Percentiles rank a stretch among this genome's conserved stretches.
These are phyloP conservation scores for Saimiri boliviensis DNA, from an alignment of 2,113 vertebrate species.

Conservation along the genomic window DNA sequence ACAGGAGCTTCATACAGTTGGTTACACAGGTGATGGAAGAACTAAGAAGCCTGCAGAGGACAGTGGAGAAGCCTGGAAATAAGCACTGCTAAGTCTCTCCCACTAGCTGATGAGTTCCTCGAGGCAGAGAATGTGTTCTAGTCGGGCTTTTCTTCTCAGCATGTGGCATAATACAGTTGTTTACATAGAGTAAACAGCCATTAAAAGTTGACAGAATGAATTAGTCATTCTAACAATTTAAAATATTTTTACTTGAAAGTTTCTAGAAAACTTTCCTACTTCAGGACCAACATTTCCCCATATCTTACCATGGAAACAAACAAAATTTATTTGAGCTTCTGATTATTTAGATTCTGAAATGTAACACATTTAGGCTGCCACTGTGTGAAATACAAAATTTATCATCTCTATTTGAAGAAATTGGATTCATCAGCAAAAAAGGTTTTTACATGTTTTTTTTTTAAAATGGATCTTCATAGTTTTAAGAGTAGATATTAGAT, in stretches of 20 bases:
- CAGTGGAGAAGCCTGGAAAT: not conserved
- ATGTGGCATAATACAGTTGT: not conserved
- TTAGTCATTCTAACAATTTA: not conserved
- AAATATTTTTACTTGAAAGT: constrained; percentile 1
- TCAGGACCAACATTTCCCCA: not conserved
- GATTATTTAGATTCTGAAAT: not conserved
- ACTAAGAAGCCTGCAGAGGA: not conserved
- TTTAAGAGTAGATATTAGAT: not conserved
- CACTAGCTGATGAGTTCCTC: not conserved
- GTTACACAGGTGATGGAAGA: not conserved
- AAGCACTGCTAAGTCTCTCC: not conserved
- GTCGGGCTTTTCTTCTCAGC: not conserved
- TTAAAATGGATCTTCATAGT: not conserved
- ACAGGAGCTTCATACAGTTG: not conserved
- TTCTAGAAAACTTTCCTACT: not conserved
- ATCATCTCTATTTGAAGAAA: not conserved
- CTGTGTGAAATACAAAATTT: not conserved
- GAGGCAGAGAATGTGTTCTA: not conserved
- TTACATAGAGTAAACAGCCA: not conserved
- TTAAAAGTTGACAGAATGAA: not conserved
- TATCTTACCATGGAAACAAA: not conserved
- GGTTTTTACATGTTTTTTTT: not conserved
- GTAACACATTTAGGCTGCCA: not conserved
- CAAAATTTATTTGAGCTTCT: constrained; percentile 16
- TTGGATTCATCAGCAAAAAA: not conserved